Evolutionary conservation across 2,888 invertebrate genomes (phyloP).

Genomic region (Colletes collaris): DNA sequence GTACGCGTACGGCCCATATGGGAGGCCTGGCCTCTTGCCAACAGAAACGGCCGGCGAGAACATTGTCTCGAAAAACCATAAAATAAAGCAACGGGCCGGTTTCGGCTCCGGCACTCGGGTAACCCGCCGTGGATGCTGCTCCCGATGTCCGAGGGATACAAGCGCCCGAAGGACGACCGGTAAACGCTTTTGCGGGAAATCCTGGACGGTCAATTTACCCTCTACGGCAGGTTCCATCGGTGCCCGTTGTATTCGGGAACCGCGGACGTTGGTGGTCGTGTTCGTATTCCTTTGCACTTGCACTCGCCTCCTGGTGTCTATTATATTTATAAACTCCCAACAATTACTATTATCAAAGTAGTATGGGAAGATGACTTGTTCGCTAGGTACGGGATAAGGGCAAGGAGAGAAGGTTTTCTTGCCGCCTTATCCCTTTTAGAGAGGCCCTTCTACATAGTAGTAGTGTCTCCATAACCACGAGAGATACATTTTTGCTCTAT

Average conservation of each 20-base stretch:
- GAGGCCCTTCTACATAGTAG: too few species aligned
- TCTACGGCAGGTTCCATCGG: constrained; percentile 66
- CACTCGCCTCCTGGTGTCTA: neutral
- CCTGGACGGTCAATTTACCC: constrained; percentile 72
- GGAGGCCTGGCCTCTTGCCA: constrained; percentile 63
- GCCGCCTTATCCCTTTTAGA: too few species aligned
- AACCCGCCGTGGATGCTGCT: constrained; percentile 44
- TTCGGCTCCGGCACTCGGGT: constrained; percentile 55
- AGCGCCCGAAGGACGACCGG: constrained; percentile 1
- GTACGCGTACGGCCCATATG: constrained; percentile 75
- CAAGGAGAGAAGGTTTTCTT: too few species aligned
- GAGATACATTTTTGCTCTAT: too few species aligned
- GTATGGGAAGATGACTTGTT: too few species aligned
- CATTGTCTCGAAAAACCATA: constrained; percentile 82
- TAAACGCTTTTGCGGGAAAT: constrained; percentile 67
- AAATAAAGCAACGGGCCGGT: constrained; percentile 79
- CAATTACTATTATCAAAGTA: too few species aligned
- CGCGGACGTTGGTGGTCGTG: constrained; percentile 4
- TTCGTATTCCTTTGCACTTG: constrained; percentile 5
- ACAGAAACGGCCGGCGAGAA: constrained; percentile 76
- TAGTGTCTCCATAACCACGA: too few species aligned
- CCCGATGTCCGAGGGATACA: constrained; percentile 56
- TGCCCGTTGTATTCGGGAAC: neutral
- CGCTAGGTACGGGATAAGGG: too few species aligned
- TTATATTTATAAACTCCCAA: too few species aligned